Evolutionary conservation across 1,140 invertebrate species (phyloP), one percentile per base, ranked within the genome.

Genomic region (Pantala flavescens): DNA sequence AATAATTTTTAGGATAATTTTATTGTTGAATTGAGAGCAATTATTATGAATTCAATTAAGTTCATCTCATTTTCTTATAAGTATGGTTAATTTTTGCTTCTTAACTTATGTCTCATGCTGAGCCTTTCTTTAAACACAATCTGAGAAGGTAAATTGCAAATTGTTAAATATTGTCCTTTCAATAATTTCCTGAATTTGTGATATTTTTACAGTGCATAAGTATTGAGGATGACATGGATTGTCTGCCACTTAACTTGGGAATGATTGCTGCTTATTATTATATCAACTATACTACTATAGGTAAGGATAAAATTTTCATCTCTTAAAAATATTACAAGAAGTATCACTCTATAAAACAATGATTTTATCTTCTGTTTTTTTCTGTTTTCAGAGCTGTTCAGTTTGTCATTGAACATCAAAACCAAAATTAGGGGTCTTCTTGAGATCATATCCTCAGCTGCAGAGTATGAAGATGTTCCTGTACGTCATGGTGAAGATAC

Each of bases 211-310:
- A 86, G 83, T 99, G 98, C 82, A 98, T 99, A 75, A 93, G 93
- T 71, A 91, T 99, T 12, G 97, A 99, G 83, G 97, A 99, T 78
- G 98, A 99, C 76, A 97, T 99, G 89, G 97, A 99, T 82, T 93
- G 94, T 0, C 86, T 93, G 71, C 95, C 98, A 0, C 85, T 99
- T 0, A 99, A 99, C 86, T 85, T 99, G 80, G 98, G 98, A 76
- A 99, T 99, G 96, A 99, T 99, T 83, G 97, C 98, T 0, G 96
- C 97, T 0, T 99, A 99, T 82, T 99, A 99, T 82, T 99, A 99
- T 82, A 99, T 99, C 77, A 98, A 99, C 84, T 99, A 99, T 79
- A 98, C 97, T 0, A 99, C 98, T 0, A 99, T 99, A 77, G 92
- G 91, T 93, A 82, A 83, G 84, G 80, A 70, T 19, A 71, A 74